A percentile compares a stretch with the other conserved stretches of the same genome.
phyloP scores from a whole-genome alignment of 2,888 invertebrate species.

The Xestia c-nigrum region DNA sequence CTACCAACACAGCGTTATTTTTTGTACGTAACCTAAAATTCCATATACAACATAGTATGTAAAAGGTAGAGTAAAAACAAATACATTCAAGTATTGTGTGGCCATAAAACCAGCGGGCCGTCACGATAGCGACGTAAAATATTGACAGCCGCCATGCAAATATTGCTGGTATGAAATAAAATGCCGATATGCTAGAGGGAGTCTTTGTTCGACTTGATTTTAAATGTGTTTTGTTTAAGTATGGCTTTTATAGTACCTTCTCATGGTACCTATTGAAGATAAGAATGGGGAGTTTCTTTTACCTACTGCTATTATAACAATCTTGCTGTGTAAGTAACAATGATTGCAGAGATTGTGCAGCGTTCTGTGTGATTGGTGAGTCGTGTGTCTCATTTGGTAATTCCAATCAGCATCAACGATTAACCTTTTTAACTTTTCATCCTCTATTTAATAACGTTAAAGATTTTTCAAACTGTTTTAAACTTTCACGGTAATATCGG shows the following conservation, averaged over 20 bases:
- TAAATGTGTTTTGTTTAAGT: slow-evolving; percentile 40
- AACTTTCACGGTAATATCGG: no score
- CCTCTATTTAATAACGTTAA: not conserved
- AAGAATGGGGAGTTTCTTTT: not conserved
- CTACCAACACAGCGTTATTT: not conserved
- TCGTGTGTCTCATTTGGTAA: not conserved
- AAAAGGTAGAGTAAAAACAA: slow-evolving; percentile 49
- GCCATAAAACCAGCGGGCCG: slow-evolving; percentile 69
- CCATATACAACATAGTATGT: slow-evolving; percentile 4
- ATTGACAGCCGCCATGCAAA: slow-evolving; percentile 74
- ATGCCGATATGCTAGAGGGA: slow-evolving; percentile 56
- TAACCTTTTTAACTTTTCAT: not conserved
- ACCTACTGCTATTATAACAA: not conserved
- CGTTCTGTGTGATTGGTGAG: not conserved
- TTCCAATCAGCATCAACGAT: not conserved
- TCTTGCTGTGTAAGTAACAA: not conserved
- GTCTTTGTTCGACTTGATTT: slow-evolving; percentile 43
- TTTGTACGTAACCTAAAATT: not conserved
- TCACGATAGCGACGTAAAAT: slow-evolving; percentile 78
- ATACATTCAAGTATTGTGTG: slow-evolving; percentile 63
- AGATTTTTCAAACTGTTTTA: not conserved
- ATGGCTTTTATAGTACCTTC: not conserved
- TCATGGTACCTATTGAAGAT: slow-evolving; percentile 5
- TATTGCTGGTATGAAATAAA: slow-evolving; percentile 69
- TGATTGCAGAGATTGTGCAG: not conserved